phyloP scores from a whole-genome alignment of 2,113 vertebrate genomes.

The Pyrgilauda ruficollis region DNA sequence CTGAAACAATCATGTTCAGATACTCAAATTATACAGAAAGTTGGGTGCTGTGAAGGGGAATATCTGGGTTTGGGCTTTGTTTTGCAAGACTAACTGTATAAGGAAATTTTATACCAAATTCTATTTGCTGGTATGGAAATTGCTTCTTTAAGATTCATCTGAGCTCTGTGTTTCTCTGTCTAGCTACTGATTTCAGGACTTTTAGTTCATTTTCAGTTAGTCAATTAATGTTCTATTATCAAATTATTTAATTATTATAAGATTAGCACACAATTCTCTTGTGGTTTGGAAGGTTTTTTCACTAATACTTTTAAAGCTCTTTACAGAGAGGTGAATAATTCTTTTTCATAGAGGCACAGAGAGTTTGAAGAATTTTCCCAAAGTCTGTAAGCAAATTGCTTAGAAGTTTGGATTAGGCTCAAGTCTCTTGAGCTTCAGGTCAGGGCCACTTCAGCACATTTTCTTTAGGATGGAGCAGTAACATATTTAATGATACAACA shows the following conservation, averaged over 20 bases:
- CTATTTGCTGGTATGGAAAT: not conserved
- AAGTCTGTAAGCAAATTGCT: slow-evolving; percentile 16
- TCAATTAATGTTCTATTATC: not conserved
- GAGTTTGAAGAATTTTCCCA: not conserved
- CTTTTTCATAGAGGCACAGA: not conserved
- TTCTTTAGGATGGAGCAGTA: slow-evolving; percentile 30
- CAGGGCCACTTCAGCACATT: slow-evolving; percentile 15
- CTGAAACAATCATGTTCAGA: not conserved
- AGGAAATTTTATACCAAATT: not conserved
- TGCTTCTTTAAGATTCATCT: not conserved
- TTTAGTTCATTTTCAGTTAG: not conserved
- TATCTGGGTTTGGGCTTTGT: not conserved
- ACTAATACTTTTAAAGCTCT: not conserved
- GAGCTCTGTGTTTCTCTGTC: not conserved
- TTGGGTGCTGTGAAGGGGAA: not conserved
- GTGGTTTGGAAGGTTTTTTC: not conserved
- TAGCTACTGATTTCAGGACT: not conserved
- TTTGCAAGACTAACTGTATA: not conserved
- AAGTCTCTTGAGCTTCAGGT: slow-evolving; percentile 22
- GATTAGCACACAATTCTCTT: not conserved
- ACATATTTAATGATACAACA: not conserved
- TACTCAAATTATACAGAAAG: not conserved
- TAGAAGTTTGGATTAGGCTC: slow-evolving; percentile 10
- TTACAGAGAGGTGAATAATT: not conserved
- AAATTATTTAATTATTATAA: not conserved